Base-by-base conservation (phyloP, 2,888 invertebrate species). In the Tenthredo mesomela region DNA sequence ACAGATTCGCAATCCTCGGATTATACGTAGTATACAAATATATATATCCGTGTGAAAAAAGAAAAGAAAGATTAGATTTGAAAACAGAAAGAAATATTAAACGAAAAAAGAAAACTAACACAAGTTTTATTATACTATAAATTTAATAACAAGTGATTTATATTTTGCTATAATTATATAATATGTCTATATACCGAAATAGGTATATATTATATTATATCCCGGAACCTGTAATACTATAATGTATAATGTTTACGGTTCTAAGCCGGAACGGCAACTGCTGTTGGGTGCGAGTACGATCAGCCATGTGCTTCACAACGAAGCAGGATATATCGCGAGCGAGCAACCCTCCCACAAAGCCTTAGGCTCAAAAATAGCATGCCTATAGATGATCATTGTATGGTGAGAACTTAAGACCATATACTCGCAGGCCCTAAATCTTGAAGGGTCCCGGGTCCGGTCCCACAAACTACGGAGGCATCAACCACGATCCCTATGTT, bases 331-430 rank as follows among this genome's bases (percentile, higher is more conserved):
- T 88, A 87, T 67, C 33, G 29, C 87, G 86, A 86, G 80, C 84
- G 86, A 86, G 2, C 88, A 88, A 87, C 88, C 88, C 88, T 70
- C 82, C 88, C 90, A 88, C 88, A 88, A 87, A 88, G 88, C 85
- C 85, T 84, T 87, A 86, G 67, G 67, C 67, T 87, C 86, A 86
- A 85, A 87, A 87, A 87, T 87, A 87, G 86, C 86, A 85, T 84
- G 85, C 75, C 65, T 70, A 75, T 40, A 21, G 71, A 73, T 21
- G 40, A 73, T 73, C 43, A 84, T 65, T 33, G 61, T 73, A 77
- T 70, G 85, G 80, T 80, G 80, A 84, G 85, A 85, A 86, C 86
- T 83, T 61, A 85, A 84, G 87, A 87, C 86, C 87, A 61, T 43
- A 58, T n/a, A n/a, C n/a, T n/a, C 29, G 6, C 33, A 33, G 78